These are phyloP conservation scores for Ovibos moschatus DNA, from an alignment of 2,113 vertebrate species.

Conservation along the genomic window DNA sequence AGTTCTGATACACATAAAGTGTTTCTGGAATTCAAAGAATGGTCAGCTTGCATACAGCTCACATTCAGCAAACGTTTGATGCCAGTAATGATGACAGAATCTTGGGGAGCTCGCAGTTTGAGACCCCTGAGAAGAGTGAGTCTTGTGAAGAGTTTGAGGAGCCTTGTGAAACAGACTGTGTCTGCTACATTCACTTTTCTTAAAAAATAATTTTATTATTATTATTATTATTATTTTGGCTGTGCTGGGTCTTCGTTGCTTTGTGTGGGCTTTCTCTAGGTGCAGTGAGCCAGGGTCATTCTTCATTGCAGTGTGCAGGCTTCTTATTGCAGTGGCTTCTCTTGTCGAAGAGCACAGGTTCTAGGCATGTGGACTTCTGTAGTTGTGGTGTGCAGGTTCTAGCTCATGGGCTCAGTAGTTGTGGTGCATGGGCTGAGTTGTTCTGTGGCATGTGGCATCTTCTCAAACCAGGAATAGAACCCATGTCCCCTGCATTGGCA, in stretches of 20 bases:
- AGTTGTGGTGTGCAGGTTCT: not conserved
- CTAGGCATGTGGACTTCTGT: not conserved
- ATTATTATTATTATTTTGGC: not conserved
- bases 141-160: not conserved
- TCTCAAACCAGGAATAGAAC: not conserved
- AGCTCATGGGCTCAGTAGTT: not conserved
- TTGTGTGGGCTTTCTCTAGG: not conserved
- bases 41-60: not conserved
- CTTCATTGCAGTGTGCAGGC: not conserved
- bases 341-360: not conserved
- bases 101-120: not conserved
- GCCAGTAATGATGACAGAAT: not conserved
- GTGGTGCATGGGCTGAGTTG: not conserved
- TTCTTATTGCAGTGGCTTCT: not conserved
- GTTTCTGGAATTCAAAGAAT: not conserved
- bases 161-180: not conserved
- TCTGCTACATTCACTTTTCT: not conserved
- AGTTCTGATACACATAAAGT: too few species aligned
- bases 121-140: not conserved
- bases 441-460: not conserved
- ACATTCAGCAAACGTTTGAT: fast-evolving
- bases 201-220: not conserved
- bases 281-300: not conserved
- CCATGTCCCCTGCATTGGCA: not conserved
- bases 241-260: fast-evolving